Evolutionary conservation across 2,888 invertebrate genomes (phyloP).

Genomic region (Agrochola circellaris): DNA sequence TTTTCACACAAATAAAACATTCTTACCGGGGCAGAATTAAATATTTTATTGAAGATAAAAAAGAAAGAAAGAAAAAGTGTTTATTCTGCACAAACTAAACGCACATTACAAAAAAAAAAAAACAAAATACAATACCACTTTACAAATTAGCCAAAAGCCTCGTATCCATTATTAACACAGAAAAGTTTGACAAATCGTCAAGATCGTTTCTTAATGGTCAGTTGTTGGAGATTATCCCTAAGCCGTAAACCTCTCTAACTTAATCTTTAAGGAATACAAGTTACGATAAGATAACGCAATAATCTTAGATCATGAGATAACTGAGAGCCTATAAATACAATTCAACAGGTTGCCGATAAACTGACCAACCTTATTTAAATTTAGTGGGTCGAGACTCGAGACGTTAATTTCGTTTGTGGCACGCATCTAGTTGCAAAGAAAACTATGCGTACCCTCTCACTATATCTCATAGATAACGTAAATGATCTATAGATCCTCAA

Average conservation of each 20-base stretch:
- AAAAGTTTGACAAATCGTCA: too few relatives aligned
- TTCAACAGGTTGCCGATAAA: slow-evolving; percentile 60
- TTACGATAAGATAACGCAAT: slow-evolving; percentile 52
- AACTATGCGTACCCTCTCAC: background rate
- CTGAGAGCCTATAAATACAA: slow-evolving; percentile 52
- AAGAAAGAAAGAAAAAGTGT: too few relatives aligned
- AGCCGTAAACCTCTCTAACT: slow-evolving; percentile 20
- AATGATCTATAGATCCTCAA: background rate
- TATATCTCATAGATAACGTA: background rate
- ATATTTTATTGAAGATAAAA: slow-evolving; percentile 24
- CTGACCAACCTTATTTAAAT: slow-evolving; percentile 54
- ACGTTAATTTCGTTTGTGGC: slow-evolving; percentile 44
- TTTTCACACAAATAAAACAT: slow-evolving; percentile 28
- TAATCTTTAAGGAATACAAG: slow-evolving; percentile 55
- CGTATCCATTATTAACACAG: too few relatives aligned
- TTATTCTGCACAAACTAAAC: too few relatives aligned
- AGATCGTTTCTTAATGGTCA: slow-evolving; percentile 30
- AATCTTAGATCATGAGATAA: slow-evolving; percentile 58
- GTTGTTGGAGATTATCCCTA: slow-evolving; percentile 33
- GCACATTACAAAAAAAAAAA: too few relatives aligned
- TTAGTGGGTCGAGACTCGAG: slow-evolving; percentile 37
- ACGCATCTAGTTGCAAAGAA: slow-evolving; percentile 29
- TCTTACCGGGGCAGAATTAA: background rate
- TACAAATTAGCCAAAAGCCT: too few relatives aligned
- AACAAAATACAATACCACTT: too few relatives aligned